Evolutionary conservation across 2,888 invertebrate genomes (phyloP).

Genomic region (Rhamphomyia laevipes): DNA sequence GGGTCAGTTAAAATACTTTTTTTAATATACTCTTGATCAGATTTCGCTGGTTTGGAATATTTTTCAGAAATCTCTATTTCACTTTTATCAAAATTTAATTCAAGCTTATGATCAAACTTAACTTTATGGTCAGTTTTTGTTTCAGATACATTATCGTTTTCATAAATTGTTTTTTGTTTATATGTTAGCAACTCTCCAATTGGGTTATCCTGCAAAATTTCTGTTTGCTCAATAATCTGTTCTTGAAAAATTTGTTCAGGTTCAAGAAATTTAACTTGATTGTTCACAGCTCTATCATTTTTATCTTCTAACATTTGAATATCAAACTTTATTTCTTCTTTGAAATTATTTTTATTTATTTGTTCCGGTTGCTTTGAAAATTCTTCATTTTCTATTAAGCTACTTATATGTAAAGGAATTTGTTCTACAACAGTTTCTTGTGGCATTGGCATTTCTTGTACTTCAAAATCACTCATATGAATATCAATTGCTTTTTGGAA

Average conservation of each 20-base stretch:
- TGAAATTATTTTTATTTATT: no score
- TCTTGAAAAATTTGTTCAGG: slow-evolving; percentile 7
- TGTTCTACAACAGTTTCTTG: no score
- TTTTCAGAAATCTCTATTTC: slow-evolving; percentile 34
- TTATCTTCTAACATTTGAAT: not conserved
- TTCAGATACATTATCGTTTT: not conserved
- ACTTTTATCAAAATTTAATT: slow-evolving; percentile 31
- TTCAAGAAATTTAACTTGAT: not conserved
- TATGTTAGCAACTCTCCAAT: no score
- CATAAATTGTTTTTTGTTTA: not conserved
- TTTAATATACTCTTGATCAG: slow-evolving; percentile 11
- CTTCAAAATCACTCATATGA: no score
- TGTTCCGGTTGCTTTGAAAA: no score
- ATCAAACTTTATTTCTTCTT: no score
- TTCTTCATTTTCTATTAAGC: no score
- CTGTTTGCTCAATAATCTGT: slow-evolving; percentile 7
- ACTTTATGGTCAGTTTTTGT: slow-evolving; percentile 6
- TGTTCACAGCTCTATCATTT: not conserved
- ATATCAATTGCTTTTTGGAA: no score
- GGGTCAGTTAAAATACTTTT: slow-evolving; percentile 26
- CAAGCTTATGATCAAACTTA: slow-evolving; percentile 20
- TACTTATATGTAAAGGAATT: no score
- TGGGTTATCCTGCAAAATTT: not conserved
- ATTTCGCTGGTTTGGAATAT: slow-evolving; percentile 18
- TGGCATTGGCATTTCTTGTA: no score